Evolutionary conservation across 2,888 invertebrate species (phyloP).

Genomic region (Drosophila emarginata): DNA sequence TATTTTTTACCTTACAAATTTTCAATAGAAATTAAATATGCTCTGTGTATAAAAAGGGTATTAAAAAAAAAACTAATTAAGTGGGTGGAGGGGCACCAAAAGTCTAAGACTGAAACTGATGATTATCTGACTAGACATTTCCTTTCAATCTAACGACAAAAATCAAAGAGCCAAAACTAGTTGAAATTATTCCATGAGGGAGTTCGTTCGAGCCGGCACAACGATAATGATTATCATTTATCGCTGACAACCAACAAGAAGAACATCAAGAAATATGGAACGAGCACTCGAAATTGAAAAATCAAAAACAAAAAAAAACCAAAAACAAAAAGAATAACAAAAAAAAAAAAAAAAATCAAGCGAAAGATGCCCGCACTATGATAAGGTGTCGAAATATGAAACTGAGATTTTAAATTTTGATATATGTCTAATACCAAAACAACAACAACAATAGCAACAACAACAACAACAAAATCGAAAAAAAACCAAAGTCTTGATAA

Average conservation of each 20-base stretch:
- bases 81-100: conserved; percentile 53
- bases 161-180: conserved; percentile 16
- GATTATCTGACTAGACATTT: conserved; percentile 16
- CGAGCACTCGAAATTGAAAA: conserved; percentile 53
- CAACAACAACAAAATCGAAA: background rate
- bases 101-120: background rate
- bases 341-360: conserved; percentile 8
- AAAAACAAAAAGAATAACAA: conserved; percentile 33
- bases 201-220: conserved; percentile 10
- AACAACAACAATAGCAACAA: background rate
- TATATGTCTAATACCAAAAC: conserved; percentile 21
- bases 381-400: conserved; percentile 54
- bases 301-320: conserved; percentile 33
- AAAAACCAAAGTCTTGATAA: conserved; percentile 7
- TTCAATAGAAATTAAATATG: conserved; percentile 43
- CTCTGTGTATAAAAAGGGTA: conserved; percentile 9
- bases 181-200: conserved; percentile 23
- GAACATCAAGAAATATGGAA: conserved; percentile 37
- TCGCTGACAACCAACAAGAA: conserved; percentile 42
- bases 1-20: too few relatives aligned
- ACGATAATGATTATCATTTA: conserved; percentile 61
- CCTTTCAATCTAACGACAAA: conserved; percentile 12
- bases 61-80: conserved; percentile 56
- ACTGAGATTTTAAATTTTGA: conserved; percentile 57
- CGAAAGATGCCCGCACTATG: conserved; percentile 49